Evolutionary conservation across 2,888 invertebrate genomes (phyloP), one percentile per base, ranked within the genome.

Genomic region (Myopa testacea): DNA sequence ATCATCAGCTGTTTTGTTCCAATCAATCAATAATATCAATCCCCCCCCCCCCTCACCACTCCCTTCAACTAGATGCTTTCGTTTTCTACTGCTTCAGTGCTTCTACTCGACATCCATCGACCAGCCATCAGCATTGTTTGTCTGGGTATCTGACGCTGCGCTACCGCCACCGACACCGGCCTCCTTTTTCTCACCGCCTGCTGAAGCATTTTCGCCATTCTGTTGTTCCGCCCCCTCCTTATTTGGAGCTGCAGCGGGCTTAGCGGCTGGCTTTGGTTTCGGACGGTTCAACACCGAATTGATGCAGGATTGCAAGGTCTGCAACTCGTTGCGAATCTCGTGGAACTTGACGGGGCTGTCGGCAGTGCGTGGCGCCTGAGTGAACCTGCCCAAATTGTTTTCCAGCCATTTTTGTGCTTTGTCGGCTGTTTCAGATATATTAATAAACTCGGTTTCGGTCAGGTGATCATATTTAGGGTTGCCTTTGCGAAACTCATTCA

Each of bases 271-370:
- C 89, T 97, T 96, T 8, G 98, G 98, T 89, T 96, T 96, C 74
- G 96, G 95, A 88, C 97, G 97, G 89, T 95, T 96, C 81, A 98
- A 90, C 81, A 98, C 94, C 7, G 96, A 94, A 85, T 91, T 92
- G 65, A 94, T 92, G 69, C 87, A 87, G 63, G 85, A 80, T 68
- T 84, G 86, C 34, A 89, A 84, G 52, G 84, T 94, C 91, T 94
- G 93, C 89, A 93, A 92, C 88, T 96, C 95, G 81, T 93, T 92
- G 76, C 94, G 92, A 82, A 98, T 94, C 87, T 96, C 95, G 75
- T 93, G 92, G 60, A 94, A 92, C 84, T 94, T 93, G 81, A 96
- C 92, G 37, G 95, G 93, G 78, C 97, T 95, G 85, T 94, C 92
- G 84, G 93, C 91, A 82, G 94, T 93, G 78, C 92, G 93, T 67